These are phyloP conservation scores for Cydia fagiglandana DNA, from an alignment of 1,140 invertebrate species.

Conservation along the genomic window DNA sequence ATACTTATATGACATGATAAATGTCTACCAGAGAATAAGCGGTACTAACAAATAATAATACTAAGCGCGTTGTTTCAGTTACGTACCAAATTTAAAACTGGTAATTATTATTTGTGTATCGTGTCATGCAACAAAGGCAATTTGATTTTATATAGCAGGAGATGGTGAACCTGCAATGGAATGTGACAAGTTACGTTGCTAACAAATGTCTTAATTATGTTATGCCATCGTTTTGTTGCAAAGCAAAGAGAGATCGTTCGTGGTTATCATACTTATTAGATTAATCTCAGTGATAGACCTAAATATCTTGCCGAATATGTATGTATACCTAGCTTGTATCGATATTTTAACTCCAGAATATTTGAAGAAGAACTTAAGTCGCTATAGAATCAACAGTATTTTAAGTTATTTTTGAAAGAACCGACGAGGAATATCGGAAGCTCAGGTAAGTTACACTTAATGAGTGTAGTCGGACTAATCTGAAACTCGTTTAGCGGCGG, in stretches of 20 bases:
- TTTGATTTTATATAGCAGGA: no score
- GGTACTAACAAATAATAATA: not conserved
- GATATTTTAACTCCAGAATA: not conserved
- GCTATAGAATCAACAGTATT: not conserved
- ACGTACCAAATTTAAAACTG: no score
- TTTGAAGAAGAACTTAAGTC: not conserved
- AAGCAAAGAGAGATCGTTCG: not conserved
- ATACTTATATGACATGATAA: not conserved
- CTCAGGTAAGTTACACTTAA: slow-evolving; percentile 6
- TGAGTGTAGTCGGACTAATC: slow-evolving; percentile 8
- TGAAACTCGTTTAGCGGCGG: slow-evolving; percentile 8
- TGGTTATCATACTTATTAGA: not conserved
- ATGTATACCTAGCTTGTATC: not conserved
- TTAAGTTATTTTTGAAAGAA: not conserved
- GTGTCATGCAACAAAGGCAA: no score
- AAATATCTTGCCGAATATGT: not conserved
- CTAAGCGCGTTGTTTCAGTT: no score
- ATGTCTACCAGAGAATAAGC: not conserved
- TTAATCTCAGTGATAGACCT: not conserved
- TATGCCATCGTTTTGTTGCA: no score
- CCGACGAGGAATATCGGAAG: not conserved
- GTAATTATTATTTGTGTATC: no score
- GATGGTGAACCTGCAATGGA: no score
- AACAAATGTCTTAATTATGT: no score
- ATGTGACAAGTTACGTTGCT: no score